Conservation (phyloP, 2,797 vertebrate species). For the Siniperca obscura region DNA sequence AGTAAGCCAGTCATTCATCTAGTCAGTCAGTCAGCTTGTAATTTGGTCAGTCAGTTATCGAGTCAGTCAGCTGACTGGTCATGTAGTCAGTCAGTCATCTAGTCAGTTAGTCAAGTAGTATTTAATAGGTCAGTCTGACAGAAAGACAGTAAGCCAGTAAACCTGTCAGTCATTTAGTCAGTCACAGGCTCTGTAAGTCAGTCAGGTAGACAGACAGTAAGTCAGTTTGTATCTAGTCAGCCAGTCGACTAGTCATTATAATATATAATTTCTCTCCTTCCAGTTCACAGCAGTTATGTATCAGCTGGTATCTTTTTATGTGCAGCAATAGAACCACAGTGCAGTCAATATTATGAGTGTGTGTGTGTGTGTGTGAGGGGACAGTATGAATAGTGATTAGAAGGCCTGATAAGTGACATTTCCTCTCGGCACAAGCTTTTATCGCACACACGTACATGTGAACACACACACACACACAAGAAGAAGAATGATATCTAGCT, state of each 20-base stretch:
- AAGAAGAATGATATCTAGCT: slow-evolving; percentile 32
- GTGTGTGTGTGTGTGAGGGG: slow-evolving; percentile 45
- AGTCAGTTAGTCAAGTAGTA: not conserved
- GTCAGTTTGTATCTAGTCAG: not conserved
- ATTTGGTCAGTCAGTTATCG: too few species aligned
- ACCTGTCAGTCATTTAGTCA: too few species aligned
- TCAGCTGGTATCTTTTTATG: slow-evolving; percentile 61
- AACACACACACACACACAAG: not conserved
- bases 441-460: slow-evolving; percentile 33
- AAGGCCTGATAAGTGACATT: slow-evolving; percentile 70
- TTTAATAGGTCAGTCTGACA: not conserved
- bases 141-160: too few species aligned
- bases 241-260: not conserved
- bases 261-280: not conserved
- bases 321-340: slow-evolving; percentile 67
- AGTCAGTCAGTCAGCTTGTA: not conserved
- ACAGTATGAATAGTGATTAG: slow-evolving; percentile 77
- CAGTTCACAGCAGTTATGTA: slow-evolving; percentile 35
- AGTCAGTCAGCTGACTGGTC: too few species aligned
- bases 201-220: not conserved
- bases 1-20: not conserved
- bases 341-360: slow-evolving; percentile 45
- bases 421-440: slow-evolving; percentile 60
- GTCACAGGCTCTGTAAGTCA: too few species aligned
- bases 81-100: too few species aligned